Conservation (phyloP, 2,888 invertebrate species). For the Leucophenga maculata region DNA sequence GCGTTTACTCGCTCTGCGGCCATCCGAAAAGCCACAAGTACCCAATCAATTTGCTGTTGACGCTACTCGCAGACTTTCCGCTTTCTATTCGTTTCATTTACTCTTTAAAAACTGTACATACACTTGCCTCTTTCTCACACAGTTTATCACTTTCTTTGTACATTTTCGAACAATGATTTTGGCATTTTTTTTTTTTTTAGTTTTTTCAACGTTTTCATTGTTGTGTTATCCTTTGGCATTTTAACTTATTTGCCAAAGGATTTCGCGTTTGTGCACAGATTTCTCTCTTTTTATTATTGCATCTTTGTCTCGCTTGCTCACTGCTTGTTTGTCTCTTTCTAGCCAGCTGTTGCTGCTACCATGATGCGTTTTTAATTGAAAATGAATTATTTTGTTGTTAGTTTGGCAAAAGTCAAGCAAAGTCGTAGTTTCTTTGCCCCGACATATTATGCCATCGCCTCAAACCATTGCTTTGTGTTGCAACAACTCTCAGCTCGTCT, state of each 20-base stretch:
- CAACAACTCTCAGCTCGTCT: slow-evolving; percentile 19
- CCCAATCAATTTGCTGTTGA: not conserved
- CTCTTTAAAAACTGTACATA: too few relatives aligned
- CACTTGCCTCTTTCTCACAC: too few relatives aligned
- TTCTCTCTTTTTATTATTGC: slow-evolving; percentile 12
- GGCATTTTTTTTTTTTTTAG: slow-evolving; percentile 23
- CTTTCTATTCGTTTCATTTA: too few relatives aligned
- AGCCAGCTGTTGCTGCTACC: slow-evolving; percentile 30
- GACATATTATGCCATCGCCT: not conserved
- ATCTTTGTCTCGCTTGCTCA: not conserved
- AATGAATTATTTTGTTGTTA: slow-evolving; percentile 68
- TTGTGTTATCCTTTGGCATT: slow-evolving; percentile 16
- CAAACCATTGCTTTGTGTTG: not conserved
- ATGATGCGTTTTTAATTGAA: slow-evolving; percentile 71
- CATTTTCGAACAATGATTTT: slow-evolving; percentile 27
- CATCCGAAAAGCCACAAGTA: not conserved
- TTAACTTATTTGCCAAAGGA: too few relatives aligned
- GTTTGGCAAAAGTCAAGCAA: slow-evolving; percentile 35
- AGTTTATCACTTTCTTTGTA: not conserved
- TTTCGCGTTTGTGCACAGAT: not conserved
- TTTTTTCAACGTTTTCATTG: too few relatives aligned
- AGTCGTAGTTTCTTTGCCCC: slow-evolving; percentile 17
- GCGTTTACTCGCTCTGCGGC: too few relatives aligned
- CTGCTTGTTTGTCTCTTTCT: slow-evolving; percentile 14
- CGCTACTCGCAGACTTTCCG: too few relatives aligned